Evolutionary conservation across 2,888 invertebrate genomes (phyloP).

Genomic region (Epsilonema sp.): DNA sequence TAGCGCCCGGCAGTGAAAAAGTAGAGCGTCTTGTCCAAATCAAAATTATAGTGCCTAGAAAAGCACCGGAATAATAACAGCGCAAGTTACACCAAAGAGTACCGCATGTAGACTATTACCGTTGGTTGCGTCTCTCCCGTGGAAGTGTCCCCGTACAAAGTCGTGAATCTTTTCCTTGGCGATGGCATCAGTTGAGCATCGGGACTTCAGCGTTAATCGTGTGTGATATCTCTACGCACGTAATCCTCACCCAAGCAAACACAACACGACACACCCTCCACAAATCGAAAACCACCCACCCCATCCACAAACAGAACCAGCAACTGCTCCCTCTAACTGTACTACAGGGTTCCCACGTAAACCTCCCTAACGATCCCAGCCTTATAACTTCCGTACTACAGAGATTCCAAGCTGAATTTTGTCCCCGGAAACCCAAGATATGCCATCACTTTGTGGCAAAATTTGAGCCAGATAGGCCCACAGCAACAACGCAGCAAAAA

Average conservation of each 20-base stretch:
- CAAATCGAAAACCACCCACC: too few relatives aligned
- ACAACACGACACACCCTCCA: slow-evolving; percentile 90
- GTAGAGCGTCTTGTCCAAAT: slow-evolving; percentile 89
- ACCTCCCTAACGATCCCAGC: too few relatives aligned
- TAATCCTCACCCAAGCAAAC: slow-evolving; percentile 99
- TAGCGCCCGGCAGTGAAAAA: slow-evolving; percentile 95
- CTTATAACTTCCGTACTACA: too few relatives aligned
- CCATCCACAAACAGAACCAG: slow-evolving; percentile 65
- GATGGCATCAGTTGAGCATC: slow-evolving; percentile 90
- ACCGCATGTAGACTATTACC: too few relatives aligned
- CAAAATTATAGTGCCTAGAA: slow-evolving; percentile 79
- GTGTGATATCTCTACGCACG: slow-evolving; percentile 77
- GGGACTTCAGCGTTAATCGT: slow-evolving; percentile 77
- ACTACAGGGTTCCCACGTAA: too few relatives aligned
- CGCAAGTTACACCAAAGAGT: not conserved
- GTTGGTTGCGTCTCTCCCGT: slow-evolving; percentile 56
- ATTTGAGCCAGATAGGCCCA: too few relatives aligned
- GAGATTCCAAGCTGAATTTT: too few relatives aligned
- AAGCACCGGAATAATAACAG: not conserved
- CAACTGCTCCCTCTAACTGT: too few relatives aligned
- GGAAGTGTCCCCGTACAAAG: slow-evolving; percentile 90
- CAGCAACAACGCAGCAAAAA: too few relatives aligned
- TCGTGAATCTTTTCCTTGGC: slow-evolving; percentile 95
- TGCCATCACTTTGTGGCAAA: too few relatives aligned
- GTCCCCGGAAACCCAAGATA: too few relatives aligned